Conservation (phyloP, 2,888 invertebrate genomes). For the Coremacera marginata region DNA sequence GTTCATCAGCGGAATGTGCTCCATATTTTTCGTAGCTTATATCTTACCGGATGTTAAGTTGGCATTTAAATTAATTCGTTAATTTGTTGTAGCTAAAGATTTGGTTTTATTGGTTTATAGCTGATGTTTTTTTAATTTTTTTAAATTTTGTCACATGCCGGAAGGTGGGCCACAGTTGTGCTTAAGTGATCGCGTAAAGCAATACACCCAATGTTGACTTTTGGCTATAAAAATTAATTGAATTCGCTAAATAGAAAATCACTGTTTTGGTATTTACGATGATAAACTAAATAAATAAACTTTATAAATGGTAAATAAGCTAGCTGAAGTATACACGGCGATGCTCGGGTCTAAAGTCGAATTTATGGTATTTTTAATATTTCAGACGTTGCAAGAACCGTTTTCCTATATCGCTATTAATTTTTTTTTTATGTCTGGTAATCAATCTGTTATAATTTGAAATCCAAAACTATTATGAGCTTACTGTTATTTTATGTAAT, state of each 20-base stretch:
- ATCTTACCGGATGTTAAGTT: not conserved
- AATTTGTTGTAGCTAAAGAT: conserved; percentile 13
- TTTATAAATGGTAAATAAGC: not conserved
- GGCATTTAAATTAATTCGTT: conserved; percentile 36
- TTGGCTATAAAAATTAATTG: too few relatives aligned
- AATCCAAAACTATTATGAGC: too few relatives aligned
- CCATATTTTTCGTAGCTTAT: not conserved
- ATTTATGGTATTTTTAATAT: too few relatives aligned
- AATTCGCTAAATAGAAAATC: not conserved
- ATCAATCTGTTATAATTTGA: too few relatives aligned
- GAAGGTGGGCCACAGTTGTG: not conserved
- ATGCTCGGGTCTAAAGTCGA: too few relatives aligned
- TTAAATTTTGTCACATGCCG: not conserved
- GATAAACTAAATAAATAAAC: too few relatives aligned
- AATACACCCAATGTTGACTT: too few relatives aligned
- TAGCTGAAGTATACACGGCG: not conserved
- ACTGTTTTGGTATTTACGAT: too few relatives aligned
- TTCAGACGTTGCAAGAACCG: too few relatives aligned
- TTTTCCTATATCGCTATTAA: too few relatives aligned
- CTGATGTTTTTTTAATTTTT: not conserved
- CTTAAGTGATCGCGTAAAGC: not conserved
- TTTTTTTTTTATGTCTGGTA: too few relatives aligned
- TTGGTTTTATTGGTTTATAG: not conserved
- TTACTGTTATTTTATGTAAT: too few relatives aligned
- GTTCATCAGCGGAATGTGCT: conserved; percentile 13